Evolutionary conservation across 2,113 vertebrate genomes (phyloP).

Genomic region (Marmota monax): DNA sequence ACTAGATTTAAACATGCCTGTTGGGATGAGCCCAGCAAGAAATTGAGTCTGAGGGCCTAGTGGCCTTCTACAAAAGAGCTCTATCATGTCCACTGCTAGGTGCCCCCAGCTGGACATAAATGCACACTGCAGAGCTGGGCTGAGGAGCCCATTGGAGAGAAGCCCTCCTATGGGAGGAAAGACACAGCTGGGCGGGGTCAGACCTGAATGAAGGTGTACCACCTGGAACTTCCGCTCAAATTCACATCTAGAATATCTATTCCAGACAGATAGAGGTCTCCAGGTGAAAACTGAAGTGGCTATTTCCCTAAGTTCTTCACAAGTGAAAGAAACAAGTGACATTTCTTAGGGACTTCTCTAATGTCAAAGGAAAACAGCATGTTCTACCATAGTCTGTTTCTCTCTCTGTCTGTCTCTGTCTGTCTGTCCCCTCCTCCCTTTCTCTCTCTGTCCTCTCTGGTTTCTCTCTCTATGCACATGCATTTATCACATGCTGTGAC

Average conservation of each 20-base stretch:
- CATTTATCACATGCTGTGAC: no score
- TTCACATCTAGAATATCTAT: conserved; percentile 19
- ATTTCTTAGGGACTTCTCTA: background rate
- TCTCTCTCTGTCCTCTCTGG: no score
- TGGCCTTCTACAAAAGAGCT: background rate
- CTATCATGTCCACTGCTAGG: background rate
- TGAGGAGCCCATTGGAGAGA: background rate
- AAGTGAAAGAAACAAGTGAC: background rate
- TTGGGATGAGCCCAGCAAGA: background rate
- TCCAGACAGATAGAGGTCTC: background rate
- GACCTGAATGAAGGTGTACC: background rate
- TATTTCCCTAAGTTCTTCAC: background rate
- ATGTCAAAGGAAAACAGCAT: background rate
- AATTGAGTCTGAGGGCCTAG: no score
- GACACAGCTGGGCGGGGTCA: background rate
- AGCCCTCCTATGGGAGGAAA: background rate
- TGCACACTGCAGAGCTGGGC: background rate
- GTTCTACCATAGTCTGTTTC: background rate
- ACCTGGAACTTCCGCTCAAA: background rate
- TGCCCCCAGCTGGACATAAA: background rate
- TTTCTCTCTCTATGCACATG: background rate
- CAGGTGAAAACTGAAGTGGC: background rate
- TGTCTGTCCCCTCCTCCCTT: no score
- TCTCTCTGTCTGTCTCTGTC: background rate
- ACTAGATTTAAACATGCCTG: background rate